Conservation (phyloP, 2,888 invertebrate species). For the Ctena decussata region DNA sequence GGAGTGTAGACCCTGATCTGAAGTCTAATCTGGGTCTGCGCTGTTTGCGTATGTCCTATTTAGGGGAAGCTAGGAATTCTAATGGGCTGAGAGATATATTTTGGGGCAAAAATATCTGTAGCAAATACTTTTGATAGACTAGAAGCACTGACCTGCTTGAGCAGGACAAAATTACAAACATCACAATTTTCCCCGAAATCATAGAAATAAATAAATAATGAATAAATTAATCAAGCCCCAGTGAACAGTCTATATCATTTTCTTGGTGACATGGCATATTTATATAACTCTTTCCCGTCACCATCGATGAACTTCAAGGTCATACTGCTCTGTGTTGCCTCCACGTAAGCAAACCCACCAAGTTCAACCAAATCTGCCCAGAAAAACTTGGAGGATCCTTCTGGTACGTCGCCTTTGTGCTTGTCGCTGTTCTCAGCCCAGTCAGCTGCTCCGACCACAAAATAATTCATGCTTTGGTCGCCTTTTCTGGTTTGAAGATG, state of each 20-base stretch:
- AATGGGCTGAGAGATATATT: too few species aligned
- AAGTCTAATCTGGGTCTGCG: too few species aligned
- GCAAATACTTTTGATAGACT: too few species aligned
- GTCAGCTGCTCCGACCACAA: conserved; percentile 87
- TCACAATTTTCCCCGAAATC: too few species aligned
- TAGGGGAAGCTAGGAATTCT: too few species aligned
- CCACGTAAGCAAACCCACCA: conserved; percentile 85
- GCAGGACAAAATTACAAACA: too few species aligned
- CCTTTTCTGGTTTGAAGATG: conserved; percentile 50
- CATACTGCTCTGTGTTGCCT: conserved; percentile 77
- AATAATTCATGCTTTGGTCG: conserved; percentile 84
- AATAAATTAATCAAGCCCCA: too few species aligned
- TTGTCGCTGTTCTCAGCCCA: conserved; percentile 84
- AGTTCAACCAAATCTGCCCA: conserved; percentile 85
- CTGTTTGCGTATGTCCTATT: too few species aligned
- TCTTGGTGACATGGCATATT: conserved; percentile 74
- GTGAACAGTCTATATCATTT: conserved; percentile 36
- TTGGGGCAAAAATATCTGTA: too few species aligned
- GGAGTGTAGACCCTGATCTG: too few species aligned
- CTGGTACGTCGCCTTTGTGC: conserved; percentile 82
- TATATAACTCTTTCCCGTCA: conserved; percentile 73
- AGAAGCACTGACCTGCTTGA: too few species aligned
- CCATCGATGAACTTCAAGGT: conserved; percentile 81
- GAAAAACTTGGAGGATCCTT: conserved; percentile 78
- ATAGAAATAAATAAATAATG: too few species aligned